phyloP scores from a whole-genome alignment of 2,888 invertebrate genomes.

The Tenodera sinensis region DNA sequence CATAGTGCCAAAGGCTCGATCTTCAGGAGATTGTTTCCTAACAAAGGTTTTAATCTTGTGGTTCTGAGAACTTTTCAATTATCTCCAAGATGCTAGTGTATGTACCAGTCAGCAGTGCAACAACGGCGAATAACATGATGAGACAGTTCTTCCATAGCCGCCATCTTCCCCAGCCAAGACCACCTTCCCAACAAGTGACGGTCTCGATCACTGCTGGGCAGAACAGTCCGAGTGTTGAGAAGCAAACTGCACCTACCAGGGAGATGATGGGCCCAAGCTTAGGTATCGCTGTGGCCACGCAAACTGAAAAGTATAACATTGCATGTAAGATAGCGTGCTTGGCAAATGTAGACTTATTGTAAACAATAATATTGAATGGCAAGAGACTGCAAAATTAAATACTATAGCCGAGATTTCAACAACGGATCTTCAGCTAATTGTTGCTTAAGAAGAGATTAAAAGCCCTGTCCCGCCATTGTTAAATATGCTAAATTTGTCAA shows the following conservation, averaged over 20 bases:
- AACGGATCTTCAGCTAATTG: too few species aligned
- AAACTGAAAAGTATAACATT: slow-evolving; percentile 15
- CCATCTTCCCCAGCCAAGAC: slow-evolving; percentile 16
- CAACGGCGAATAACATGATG: slow-evolving; percentile 17
- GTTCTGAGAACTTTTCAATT: neutral
- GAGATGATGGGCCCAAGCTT: slow-evolving; percentile 30
- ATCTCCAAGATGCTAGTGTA: slow-evolving; percentile 29
- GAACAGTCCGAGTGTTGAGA: slow-evolving; percentile 31
- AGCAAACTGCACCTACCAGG: slow-evolving; percentile 31
- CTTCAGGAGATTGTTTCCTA: neutral
- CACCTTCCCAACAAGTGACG: slow-evolving; percentile 22
- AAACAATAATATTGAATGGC: too few species aligned
- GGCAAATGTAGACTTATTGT: too few species aligned
- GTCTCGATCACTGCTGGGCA: slow-evolving; percentile 30
- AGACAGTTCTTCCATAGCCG: slow-evolving; percentile 17
- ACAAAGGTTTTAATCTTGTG: neutral
- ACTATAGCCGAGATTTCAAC: too few species aligned
- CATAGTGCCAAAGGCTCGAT: neutral
- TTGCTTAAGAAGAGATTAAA: too few species aligned
- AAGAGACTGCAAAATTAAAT: too few species aligned
- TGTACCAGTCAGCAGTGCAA: slow-evolving; percentile 24
- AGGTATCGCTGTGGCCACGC: slow-evolving; percentile 30
- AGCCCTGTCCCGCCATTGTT: too few species aligned
- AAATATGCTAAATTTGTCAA: too few species aligned
- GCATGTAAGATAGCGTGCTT: neutral